phyloP scores from a whole-genome alignment of 2,797 vertebrate species.

The Sebastes steindachneri region DNA sequence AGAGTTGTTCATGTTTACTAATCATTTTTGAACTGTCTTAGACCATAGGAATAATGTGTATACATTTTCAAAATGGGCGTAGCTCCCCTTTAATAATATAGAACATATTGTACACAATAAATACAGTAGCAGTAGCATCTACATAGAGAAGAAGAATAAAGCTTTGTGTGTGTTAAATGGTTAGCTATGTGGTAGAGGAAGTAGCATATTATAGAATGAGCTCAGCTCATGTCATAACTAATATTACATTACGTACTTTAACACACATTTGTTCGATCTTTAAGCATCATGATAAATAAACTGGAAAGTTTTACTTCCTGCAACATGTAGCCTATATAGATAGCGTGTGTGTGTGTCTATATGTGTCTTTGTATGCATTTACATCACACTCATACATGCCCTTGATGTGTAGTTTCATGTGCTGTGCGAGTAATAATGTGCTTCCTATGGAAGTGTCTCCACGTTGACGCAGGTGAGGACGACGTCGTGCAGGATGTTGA shows the following conservation, averaged over 20 bases:
- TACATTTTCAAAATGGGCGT: too few relatives aligned
- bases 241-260: neutral
- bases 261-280: neutral
- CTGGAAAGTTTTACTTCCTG: neutral
- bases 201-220: conserved; percentile 7
- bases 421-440: neutral
- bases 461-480: conserved; percentile 82
- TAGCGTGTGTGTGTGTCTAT: neutral
- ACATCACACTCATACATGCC: neutral
- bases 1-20: too few relatives aligned
- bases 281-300: neutral
- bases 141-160: neutral
- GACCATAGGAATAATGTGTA: too few relatives aligned
- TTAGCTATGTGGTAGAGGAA: conserved; percentile 30
- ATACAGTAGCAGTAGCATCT: conserved; percentile 14
- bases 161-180: neutral
- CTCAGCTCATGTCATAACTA: conserved; percentile 38
- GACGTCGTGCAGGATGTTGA: conserved; percentile 88
- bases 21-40: too few relatives aligned
- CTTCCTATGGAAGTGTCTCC: conserved; percentile 78
- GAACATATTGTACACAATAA: conserved; percentile 25
- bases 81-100: neutral
- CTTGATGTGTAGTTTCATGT: neutral
- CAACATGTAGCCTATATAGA: neutral
- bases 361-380: neutral